Conservation (phyloP, 2,888 invertebrate species). For the Scaptomyza reducta region DNA sequence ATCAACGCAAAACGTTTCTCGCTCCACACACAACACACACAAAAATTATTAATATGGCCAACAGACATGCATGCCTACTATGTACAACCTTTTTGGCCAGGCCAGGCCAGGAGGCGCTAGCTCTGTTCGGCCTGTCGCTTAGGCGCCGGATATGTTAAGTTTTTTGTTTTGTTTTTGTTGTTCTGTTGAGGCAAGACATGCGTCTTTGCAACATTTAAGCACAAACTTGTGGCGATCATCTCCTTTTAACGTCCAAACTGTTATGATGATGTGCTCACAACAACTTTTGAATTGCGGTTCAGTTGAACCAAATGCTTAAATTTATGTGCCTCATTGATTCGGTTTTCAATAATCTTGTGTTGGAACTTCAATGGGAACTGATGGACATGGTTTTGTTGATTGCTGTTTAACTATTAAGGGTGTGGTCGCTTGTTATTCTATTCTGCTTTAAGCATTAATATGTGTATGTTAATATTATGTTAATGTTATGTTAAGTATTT, state of each 20-base stretch:
- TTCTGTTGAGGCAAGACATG: conserved; percentile 60
- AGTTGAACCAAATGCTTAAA: not conserved
- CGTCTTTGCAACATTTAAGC: conserved; percentile 56
- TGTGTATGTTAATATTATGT: not conserved
- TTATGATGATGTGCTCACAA: conserved; percentile 3
- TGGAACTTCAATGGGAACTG: not conserved
- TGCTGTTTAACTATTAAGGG: not conserved
- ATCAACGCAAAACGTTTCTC: conserved; percentile 78
- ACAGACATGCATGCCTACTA: conserved; percentile 54
- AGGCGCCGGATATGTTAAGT: conserved; percentile 82
- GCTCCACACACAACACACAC: conserved; percentile 23
- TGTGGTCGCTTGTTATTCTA: not conserved
- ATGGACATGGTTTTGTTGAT: not conserved
- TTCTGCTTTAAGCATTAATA: no score
- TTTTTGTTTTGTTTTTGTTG: no score
- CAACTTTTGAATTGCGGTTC: conserved; percentile 22
- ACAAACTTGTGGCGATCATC: conserved; percentile 39
- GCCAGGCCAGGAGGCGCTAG: conserved; percentile 30
- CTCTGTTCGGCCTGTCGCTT: conserved; percentile 27
- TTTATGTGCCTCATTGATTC: not conserved
- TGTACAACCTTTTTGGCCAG: conserved; percentile 3
- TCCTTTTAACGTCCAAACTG: conserved; percentile 23
- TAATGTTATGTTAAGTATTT: no score
- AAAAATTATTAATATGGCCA: conserved; percentile 64
- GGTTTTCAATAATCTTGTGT: conserved; percentile 11